A percentile compares a stretch with the other conserved stretches of the same genome.
Evolutionary conservation across 2,888 invertebrate genomes (phyloP).

Genomic region (Hipparchia semele): DNA sequence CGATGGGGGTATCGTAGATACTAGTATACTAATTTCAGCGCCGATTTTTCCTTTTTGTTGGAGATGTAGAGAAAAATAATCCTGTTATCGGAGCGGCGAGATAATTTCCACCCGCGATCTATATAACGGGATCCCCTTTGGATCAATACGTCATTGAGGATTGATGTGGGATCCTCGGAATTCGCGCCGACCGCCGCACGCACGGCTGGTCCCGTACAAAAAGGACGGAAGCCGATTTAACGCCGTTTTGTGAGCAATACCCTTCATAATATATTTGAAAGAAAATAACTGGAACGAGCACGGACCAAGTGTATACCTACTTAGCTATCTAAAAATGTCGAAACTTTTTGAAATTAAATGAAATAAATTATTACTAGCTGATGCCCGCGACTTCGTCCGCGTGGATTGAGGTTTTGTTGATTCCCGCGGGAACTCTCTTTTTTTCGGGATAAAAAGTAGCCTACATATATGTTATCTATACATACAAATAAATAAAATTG

Average conservation of each 20-base stretch:
- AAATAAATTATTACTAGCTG: neutral
- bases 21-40: neutral
- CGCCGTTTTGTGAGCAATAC: neutral
- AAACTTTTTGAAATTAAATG: neutral
- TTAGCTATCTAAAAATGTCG: neutral
- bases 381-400: no score
- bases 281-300: neutral
- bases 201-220: conserved; percentile 12
- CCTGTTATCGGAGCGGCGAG: neutral
- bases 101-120: conserved; percentile 17
- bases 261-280: neutral
- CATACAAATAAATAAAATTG: no score
- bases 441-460: no score
- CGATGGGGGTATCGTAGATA: neutral
- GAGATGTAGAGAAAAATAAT: neutral
- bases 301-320: no score
- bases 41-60: neutral
- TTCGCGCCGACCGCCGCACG: neutral
- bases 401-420: no score
- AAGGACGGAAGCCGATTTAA: conserved; percentile 2
- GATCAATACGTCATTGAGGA: conserved; percentile 22
- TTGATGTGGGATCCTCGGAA: conserved; percentile 19
- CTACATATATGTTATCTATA: no score
- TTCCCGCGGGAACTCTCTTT: no score
- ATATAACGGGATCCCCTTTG: conserved; percentile 20